Evolutionary conservation across 2,888 invertebrate genomes (phyloP).

Genomic region (Petrolisthes manimaculis): DNA sequence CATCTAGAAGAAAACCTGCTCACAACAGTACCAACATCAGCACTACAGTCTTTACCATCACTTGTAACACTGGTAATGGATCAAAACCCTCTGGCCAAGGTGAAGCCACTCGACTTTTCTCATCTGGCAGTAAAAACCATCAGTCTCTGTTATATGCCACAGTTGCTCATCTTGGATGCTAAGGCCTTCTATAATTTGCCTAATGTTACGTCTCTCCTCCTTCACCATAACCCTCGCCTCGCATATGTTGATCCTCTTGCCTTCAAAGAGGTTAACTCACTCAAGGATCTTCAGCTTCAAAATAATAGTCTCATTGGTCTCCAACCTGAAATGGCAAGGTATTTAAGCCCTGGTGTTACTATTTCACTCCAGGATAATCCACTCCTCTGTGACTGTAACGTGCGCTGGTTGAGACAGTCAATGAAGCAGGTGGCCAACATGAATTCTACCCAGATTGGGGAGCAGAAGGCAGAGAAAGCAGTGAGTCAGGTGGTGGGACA

Average conservation of each 20-base stretch:
- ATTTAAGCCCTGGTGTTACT: constrained; percentile 68
- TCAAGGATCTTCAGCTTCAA: constrained; percentile 70
- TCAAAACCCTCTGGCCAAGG: constrained; percentile 63
- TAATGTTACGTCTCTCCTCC: constrained; percentile 68
- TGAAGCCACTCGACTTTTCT: constrained; percentile 67
- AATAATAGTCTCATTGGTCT: constrained; percentile 70
- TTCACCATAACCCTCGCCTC: constrained; percentile 70
- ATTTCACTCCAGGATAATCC: constrained; percentile 71
- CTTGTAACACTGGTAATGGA: constrained; percentile 50
- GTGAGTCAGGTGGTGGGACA: background rate
- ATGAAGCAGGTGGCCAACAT: constrained; percentile 24
- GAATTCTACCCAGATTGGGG: too few relatives aligned
- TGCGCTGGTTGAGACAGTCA: constrained; percentile 68
- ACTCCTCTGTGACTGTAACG: constrained; percentile 72
- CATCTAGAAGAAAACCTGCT: constrained; percentile 66
- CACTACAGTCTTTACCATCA: constrained; percentile 53
- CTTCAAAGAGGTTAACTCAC: constrained; percentile 69
- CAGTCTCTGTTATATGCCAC: constrained; percentile 69
- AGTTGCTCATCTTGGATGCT: constrained; percentile 69
- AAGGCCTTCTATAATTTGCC: constrained; percentile 70
- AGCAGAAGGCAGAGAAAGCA: too few relatives aligned
- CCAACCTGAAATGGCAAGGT: constrained; percentile 68
- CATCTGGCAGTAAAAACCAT: constrained; percentile 69
- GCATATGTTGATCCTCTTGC: constrained; percentile 70
- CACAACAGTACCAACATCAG: constrained; percentile 65